phyloP scores from a whole-genome alignment of 2,888 invertebrate genomes.

The Acronicta aceris region DNA sequence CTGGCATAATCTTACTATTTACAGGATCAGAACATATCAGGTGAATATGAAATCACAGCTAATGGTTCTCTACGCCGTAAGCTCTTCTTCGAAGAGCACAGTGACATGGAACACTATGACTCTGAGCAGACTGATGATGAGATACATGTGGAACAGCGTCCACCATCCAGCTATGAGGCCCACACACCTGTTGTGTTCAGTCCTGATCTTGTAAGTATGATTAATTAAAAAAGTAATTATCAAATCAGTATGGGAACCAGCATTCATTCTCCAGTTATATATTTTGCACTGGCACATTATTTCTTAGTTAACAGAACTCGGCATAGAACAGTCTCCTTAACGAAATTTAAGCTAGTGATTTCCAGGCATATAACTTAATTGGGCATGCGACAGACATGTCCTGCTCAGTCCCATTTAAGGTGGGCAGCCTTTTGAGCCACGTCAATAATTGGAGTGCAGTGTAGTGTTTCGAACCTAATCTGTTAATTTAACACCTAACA shows the following conservation, averaged over 20 bases:
- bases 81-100: slow-evolving; percentile 82
- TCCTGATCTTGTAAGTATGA: slow-evolving; percentile 78
- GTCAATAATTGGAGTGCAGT: no score
- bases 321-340: no score
- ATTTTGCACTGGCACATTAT: neutral
- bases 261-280: neutral
- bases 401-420: no score
- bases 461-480: no score
- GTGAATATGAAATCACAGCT: slow-evolving; percentile 82
- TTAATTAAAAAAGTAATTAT: neutral
- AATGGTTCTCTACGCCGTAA: slow-evolving; percentile 83
- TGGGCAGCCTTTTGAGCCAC: no score
- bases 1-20: slow-evolving; percentile 16
- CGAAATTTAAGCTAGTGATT: no score
- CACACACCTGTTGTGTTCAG: slow-evolving; percentile 79
- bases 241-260: neutral
- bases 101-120: slow-evolving; percentile 82
- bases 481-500: no score
- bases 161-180: slow-evolving; percentile 74
- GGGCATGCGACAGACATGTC: no score
- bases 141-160: slow-evolving; percentile 65
- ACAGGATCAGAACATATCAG: slow-evolving; percentile 81
- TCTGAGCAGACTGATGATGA: slow-evolving; percentile 85
- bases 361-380: no score
- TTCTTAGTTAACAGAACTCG: no score